These are phyloP conservation scores for Drosophila basisetae DNA, from an alignment of 2,888 invertebrate species.

Conservation along the genomic window DNA sequence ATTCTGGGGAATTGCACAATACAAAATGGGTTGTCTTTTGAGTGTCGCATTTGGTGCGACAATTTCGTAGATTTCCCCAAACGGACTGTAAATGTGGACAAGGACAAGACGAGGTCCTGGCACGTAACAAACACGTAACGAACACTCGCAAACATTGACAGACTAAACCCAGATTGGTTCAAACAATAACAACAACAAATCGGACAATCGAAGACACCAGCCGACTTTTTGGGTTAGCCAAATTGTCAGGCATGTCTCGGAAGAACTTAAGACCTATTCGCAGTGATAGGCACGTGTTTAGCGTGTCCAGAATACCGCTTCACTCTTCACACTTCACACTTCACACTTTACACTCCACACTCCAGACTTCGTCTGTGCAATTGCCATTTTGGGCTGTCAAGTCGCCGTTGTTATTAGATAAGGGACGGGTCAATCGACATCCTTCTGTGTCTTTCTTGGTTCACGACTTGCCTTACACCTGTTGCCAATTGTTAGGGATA, in stretches of 20 bases:
- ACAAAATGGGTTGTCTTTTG: slow-evolving; percentile 68
- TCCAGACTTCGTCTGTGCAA: not conserved
- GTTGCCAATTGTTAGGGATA: slow-evolving; percentile 70
- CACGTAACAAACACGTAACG: slow-evolving; percentile 63
- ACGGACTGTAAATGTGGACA: slow-evolving; percentile 74
- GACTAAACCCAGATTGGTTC: slow-evolving; percentile 64
- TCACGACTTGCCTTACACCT: slow-evolving; percentile 63
- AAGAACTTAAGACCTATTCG: slow-evolving; percentile 68
- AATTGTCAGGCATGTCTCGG: slow-evolving; percentile 46
- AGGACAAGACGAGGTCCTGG: slow-evolving; percentile 65
- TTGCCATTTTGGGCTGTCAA: slow-evolving; percentile 60
- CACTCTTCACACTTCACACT: slow-evolving; percentile 41
- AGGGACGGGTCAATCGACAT: slow-evolving; percentile 58
- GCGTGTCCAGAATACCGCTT: slow-evolving; percentile 39
- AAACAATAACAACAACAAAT: slow-evolving; percentile 23
- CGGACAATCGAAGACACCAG: slow-evolving; percentile 17
- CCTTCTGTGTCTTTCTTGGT: slow-evolving; percentile 55
- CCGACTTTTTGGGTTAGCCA: slow-evolving; percentile 42
- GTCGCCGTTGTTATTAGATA: slow-evolving; percentile 58
- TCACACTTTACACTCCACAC: slow-evolving; percentile 25
- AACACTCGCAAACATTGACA: slow-evolving; percentile 69
- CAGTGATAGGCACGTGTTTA: slow-evolving; percentile 62
- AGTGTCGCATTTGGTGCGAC: slow-evolving; percentile 68
- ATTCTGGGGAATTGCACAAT: slow-evolving; percentile 53
- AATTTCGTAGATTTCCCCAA: slow-evolving; percentile 76